Conservation (phyloP, 2,113 vertebrate species). For the Triplophysa dalaica region DNA sequence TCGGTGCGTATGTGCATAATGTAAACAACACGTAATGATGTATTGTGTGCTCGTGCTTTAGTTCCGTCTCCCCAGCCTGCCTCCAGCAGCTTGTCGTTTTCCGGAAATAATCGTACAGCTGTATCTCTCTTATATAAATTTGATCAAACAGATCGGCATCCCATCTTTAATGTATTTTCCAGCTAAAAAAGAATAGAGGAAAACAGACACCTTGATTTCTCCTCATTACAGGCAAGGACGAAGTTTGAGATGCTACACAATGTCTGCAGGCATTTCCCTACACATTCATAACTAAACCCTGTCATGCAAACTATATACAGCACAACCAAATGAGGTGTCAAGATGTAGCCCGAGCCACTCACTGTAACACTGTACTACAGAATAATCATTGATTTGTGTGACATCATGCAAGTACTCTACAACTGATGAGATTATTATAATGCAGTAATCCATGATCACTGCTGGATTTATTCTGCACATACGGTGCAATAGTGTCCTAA, state of each 20-base stretch:
- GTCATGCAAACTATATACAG: constrained; percentile 17
- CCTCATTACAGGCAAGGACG: constrained; percentile 42
- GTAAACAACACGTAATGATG: no score
- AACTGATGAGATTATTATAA: constrained; percentile 34
- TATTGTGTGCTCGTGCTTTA: no score
- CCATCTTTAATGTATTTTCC: not conserved
- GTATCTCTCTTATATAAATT: no score
- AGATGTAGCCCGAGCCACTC: constrained; percentile 3
- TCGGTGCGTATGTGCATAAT: no score
- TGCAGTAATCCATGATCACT: not conserved
- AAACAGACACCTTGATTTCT: constrained; percentile 29
- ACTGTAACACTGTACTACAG: constrained; percentile 4
- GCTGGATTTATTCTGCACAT: constrained; percentile 12
- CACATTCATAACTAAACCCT: constrained; percentile 25
- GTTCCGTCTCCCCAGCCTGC: no score
- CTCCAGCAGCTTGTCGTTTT: no score
- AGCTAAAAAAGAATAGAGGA: not conserved
- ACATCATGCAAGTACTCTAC: not conserved
- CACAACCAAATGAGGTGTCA: constrained; percentile 29
- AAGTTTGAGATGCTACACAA: constrained; percentile 17
- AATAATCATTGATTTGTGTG: constrained; percentile 26
- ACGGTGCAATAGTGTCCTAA: not conserved
- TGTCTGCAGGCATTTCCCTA: constrained; percentile 28
- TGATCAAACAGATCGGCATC: no score
- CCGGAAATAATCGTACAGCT: no score